phyloP scores from a whole-genome alignment of 2,888 invertebrate genomes.

The Chrysomela aeneicollis region DNA sequence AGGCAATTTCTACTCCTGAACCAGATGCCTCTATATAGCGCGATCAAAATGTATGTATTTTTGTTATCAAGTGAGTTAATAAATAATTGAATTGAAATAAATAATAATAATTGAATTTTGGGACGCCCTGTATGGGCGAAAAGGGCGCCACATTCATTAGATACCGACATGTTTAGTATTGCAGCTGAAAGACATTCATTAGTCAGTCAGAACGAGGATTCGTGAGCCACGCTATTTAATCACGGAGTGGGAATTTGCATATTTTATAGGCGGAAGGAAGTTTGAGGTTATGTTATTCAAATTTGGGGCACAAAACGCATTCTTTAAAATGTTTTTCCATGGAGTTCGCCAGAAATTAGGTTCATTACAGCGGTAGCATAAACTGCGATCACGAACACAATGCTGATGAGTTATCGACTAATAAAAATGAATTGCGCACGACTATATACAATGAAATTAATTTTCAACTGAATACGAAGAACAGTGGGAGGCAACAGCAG shows the following conservation, averaged over 20 bases:
- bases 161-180: not conserved
- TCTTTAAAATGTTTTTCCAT: not conserved
- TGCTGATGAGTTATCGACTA: not conserved
- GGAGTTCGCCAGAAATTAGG: not conserved
- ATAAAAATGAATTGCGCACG: conserved; percentile 1
- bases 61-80: too few relatives aligned
- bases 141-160: not conserved
- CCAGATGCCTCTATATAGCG: too few relatives aligned
- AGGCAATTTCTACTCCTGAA: too few relatives aligned
- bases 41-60: too few relatives aligned
- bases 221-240: conserved; percentile 1
- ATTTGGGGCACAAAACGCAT: not conserved
- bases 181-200: not conserved
- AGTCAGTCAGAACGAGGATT: not conserved
- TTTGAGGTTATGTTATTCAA: conserved; percentile 4
- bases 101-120: too few relatives aligned
- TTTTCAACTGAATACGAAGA: not conserved
- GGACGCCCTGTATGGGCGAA: not conserved
- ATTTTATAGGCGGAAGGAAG: conserved; percentile 5
- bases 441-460: conserved; percentile 1
- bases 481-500: not conserved
- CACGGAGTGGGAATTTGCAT: conserved; percentile 4
- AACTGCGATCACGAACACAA: conserved; percentile 1
- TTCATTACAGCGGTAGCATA: not conserved
- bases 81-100: too few relatives aligned